A percentile compares a stretch with the other conserved stretches of the same genome.
Evolutionary conservation across 2,888 invertebrate genomes (phyloP).

Genomic region (Apodemia hepburni): DNA sequence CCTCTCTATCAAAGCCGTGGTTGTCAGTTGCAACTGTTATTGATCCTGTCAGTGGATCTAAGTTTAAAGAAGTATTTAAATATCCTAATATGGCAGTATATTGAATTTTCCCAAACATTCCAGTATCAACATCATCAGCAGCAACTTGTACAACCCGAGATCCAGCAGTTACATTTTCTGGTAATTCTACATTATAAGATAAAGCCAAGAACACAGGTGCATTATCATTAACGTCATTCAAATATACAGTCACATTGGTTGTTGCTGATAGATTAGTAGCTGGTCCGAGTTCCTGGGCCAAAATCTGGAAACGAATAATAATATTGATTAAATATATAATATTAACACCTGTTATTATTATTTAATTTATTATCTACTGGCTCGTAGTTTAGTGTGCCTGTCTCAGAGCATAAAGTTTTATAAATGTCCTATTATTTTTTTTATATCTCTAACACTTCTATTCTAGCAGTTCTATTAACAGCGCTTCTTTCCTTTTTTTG

Average conservation of each 20-base stretch:
- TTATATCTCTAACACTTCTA: no score
- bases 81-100: slow-evolving; percentile 89
- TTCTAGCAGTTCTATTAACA: no score
- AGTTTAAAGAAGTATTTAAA: slow-evolving; percentile 87
- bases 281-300: slow-evolving; percentile 90
- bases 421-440: no score
- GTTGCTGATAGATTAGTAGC: slow-evolving; percentile 86
- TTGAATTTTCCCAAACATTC: slow-evolving; percentile 86
- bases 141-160: slow-evolving; percentile 87
- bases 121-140: slow-evolving; percentile 91
- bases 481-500: no score
- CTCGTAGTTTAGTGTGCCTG: no score
- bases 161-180: slow-evolving; percentile 90
- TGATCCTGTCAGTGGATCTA: slow-evolving; percentile 89
- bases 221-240: slow-evolving; percentile 94
- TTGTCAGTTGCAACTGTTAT: slow-evolving; percentile 89
- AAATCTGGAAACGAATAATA: slow-evolving; percentile 78
- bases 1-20: slow-evolving; percentile 91
- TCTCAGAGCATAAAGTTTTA: no score
- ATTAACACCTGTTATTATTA: not conserved
- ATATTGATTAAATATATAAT: not conserved
- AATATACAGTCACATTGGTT: slow-evolving; percentile 88
- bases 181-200: slow-evolving; percentile 86
- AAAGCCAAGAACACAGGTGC: slow-evolving; percentile 88
- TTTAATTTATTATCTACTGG: no score